Evolutionary conservation across 1,140 invertebrate species (phyloP).

Genomic region (Philopotamus ludificatus): DNA sequence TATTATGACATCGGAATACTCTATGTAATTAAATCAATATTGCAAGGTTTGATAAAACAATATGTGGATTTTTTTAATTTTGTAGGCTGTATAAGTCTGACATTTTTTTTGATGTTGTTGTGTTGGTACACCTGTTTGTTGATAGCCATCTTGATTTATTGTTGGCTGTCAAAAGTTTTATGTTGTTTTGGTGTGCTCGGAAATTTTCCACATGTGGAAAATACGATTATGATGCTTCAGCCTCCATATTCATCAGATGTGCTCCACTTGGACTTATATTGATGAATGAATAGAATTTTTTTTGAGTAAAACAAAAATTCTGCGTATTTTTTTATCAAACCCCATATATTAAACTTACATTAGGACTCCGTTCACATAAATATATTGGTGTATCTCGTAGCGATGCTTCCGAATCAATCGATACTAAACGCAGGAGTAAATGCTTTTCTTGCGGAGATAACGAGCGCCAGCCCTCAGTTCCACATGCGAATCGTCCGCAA

Average conservation of each 20-base stretch:
- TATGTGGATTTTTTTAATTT: neutral
- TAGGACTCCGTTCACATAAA: conserved; percentile 78
- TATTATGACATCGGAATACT: too few species aligned
- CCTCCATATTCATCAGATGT: too few species aligned
- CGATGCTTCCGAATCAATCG: conserved; percentile 63
- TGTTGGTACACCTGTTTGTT: too few species aligned
- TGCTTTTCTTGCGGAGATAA: conserved; percentile 72
- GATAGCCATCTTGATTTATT: too few species aligned
- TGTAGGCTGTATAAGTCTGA: neutral
- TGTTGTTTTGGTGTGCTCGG: too few species aligned
- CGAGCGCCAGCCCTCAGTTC: conserved; percentile 77
- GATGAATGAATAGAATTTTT: too few species aligned
- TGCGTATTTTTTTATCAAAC: neutral
- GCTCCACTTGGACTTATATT: too few species aligned
- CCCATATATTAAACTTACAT: conserved; percentile 53
- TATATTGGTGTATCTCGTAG: conserved; percentile 77
- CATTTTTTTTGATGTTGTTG: neutral
- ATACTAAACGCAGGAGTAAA: conserved; percentile 67
- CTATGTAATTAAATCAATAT: conserved; percentile 8
- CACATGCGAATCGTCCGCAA: conserved; percentile 71
- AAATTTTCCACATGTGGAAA: too few species aligned
- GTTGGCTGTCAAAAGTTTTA: too few species aligned
- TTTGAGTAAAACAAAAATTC: too few species aligned
- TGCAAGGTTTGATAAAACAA: neutral
- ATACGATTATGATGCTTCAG: too few species aligned